Evolutionary conservation across 2,888 invertebrate genomes (phyloP).

Genomic region (Lymantria dispar): DNA sequence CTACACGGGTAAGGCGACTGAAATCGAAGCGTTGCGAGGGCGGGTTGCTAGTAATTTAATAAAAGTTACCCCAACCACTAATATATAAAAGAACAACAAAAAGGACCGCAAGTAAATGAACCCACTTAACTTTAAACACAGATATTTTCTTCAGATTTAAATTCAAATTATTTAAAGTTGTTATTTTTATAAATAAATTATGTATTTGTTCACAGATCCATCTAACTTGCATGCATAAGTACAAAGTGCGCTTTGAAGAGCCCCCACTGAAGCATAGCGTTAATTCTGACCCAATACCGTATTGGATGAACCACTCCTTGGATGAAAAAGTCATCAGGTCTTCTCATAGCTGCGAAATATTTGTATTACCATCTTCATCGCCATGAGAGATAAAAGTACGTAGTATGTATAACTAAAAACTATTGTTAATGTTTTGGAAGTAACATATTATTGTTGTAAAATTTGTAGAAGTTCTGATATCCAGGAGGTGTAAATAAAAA

Average conservation of each 20-base stretch:
- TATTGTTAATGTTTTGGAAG: not conserved
- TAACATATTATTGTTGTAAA: not conserved
- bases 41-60: too few species aligned
- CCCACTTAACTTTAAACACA: too few species aligned
- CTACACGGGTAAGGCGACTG: too few species aligned
- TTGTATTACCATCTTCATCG: constrained; percentile 46
- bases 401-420: not conserved
- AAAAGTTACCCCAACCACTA: too few species aligned
- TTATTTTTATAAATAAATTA: not conserved
- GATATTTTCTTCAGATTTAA: too few species aligned
- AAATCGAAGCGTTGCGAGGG: too few species aligned
- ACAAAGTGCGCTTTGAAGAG: constrained; percentile 53
- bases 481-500: too few species aligned
- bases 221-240: constrained; percentile 30
- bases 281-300: constrained; percentile 54
- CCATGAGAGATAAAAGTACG: not conserved
- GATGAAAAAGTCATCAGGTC: constrained; percentile 39
- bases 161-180: not conserved
- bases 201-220: constrained; percentile 34
- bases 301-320: constrained; percentile 46
- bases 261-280: constrained; percentile 46
- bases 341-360: constrained; percentile 57
- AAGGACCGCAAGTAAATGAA: too few species aligned
- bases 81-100: too few species aligned
- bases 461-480: too few species aligned